These are phyloP conservation scores for Pseudeuparius sepicola DNA, from an alignment of 2,888 invertebrate species.

Conservation along the genomic window DNA sequence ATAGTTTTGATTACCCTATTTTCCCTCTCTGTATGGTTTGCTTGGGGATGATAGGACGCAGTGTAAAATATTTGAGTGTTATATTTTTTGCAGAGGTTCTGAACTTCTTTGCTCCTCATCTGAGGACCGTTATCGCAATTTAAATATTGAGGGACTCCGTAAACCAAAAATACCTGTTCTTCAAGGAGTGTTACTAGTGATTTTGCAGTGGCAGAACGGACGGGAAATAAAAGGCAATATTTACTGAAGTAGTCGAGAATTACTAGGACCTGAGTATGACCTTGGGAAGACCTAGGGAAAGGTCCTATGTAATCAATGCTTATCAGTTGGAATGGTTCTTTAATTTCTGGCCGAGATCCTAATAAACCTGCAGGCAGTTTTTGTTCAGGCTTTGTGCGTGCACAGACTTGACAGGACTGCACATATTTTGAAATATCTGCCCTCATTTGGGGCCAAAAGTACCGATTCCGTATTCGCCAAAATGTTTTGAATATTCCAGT, in stretches of 20 bases:
- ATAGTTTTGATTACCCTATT: neutral
- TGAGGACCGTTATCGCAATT: constrained; percentile 1
- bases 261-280: neutral
- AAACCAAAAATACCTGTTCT: neutral
- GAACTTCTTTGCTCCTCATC: neutral
- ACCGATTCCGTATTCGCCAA: constrained; percentile 2
- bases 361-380: constrained; percentile 6
- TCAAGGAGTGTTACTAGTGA: neutral
- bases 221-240: neutral
- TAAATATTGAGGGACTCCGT: neutral
- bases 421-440: constrained; percentile 8
- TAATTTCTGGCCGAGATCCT: neutral
- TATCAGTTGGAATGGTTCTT: neutral
- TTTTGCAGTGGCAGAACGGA: neutral
- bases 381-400: constrained; percentile 6
- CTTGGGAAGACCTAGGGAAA: neutral
- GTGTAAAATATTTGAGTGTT: neutral
- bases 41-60: neutral
- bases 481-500: constrained; percentile 12
- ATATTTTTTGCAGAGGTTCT: neutral
- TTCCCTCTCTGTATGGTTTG: neutral
- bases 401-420: constrained; percentile 8
- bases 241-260: neutral
- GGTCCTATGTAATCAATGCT: neutral
- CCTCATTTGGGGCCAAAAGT: constrained; percentile 12